Evolutionary conservation across 2,797 vertebrate genomes (phyloP), one percentile per base, ranked within the genome.

Genomic region (Balearica regulorum): DNA sequence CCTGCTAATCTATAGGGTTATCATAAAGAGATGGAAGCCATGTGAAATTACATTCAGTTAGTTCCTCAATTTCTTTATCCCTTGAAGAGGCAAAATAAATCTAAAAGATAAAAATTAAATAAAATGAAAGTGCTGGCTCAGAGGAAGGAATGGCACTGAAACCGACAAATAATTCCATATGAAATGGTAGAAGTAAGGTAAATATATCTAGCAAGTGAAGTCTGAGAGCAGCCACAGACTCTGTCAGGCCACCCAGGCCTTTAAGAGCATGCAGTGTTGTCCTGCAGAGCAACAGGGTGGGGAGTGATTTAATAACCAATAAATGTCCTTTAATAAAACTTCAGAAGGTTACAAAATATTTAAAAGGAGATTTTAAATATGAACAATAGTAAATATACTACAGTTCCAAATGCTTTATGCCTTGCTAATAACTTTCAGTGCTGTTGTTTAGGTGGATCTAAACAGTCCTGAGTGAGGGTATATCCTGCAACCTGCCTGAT

Each of bases 121-220:
- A 51, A 75, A 95, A 88, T 83, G 26, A 35, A 94, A 85, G 54
- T 5, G 1, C 16, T 87, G 70, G 51, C 65, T 83, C 87, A 68
- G 72, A 87, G 55, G 75, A 89, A 95, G 87, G 58, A 94, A 83
- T 82, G n/a, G 64, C 43, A 69, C 35, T 76, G 77, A 97, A 95
- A 79, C 81, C 29, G 14, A 89, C 80, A 92, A 94, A 89, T 87
- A 94, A 92, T 83, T 96, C 77, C 89, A 53, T 90, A 83, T 58
- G 65, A 96, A 92, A 94, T 88, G 66, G 78, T 53, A 94, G 75
- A 71, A 94, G n/a, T 70, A 95, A 80, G 64, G 82, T 97, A 96
- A 96, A 95, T 96, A 82, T n/a, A 83, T 89, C 53, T 70, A 65
- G 79, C 61, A 82, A 94, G 57, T 60, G 49, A 95, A 94, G 72